phyloP scores from a whole-genome alignment of 2,888 invertebrate species.

The Linyphia triangularis region DNA sequence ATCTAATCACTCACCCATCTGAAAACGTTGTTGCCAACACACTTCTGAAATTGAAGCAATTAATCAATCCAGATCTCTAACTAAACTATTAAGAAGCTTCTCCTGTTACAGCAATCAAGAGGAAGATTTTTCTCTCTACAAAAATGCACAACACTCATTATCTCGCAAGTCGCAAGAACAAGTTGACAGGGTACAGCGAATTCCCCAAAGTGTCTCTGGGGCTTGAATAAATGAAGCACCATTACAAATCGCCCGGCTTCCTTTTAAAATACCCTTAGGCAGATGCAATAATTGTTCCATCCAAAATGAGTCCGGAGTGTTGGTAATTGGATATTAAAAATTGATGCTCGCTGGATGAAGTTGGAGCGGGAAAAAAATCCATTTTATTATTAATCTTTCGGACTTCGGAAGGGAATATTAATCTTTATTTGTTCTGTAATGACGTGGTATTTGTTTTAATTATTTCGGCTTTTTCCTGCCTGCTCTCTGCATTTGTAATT shows the following conservation, averaged over 20 bases:
- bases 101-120: neutral
- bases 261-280: conserved; percentile 25
- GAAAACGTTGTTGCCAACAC: too few species aligned
- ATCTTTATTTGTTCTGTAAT: conserved; percentile 67
- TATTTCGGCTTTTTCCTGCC: conserved; percentile 34
- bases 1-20: too few species aligned
- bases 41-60: neutral
- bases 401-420: conserved; percentile 43
- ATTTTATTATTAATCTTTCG: conserved; percentile 66
- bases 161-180: neutral
- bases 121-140: neutral
- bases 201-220: conserved; percentile 22
- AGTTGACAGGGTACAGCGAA: conserved; percentile 33
- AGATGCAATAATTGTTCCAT: conserved; percentile 52
- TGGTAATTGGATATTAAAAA: conserved; percentile 73
- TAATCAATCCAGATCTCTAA: neutral
- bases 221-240: conserved; percentile 46
- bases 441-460: conserved; percentile 67
- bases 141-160: conserved; percentile 42
- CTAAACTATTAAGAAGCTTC: conserved; percentile 10
- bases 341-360: neutral
- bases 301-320: conserved; percentile 10
- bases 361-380: conserved; percentile 12
- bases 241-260: conserved; percentile 37
- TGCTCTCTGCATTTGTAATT: conserved; percentile 21